Base-by-base conservation (phyloP, 1,140 invertebrate species). In the Lucilia cuprina region DNA sequence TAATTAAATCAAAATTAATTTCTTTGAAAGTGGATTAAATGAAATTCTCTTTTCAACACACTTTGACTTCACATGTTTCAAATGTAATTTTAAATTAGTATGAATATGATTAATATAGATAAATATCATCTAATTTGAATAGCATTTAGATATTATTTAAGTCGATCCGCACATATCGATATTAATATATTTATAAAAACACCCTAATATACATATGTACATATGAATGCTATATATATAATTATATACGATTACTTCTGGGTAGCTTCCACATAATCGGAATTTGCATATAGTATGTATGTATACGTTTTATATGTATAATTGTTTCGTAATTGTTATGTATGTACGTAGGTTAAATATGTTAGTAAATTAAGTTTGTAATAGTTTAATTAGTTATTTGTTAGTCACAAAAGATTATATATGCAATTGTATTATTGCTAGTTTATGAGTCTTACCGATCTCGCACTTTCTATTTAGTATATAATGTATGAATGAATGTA, bases 301-400 rank as follows among this genome's bases (percentile, higher is more conserved):
- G 12, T 41, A 8, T 41, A 10, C 25, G 25, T 30, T 41, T 8
- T 41, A 10, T 41, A 41, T 41, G 41, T 41, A 41, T 41, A 41
- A 30, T 30, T 41, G 41, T 41, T 8, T 41, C 41, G 41, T 5
- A n/a, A n/a, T 41, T 5, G 41, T 41, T 41, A 41, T 41, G 41
- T 41, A 41, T 41, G 41, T 41, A 41, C 10, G 41, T 41, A 41
- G 7, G 35, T 21, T 74, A 14, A 75, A 17, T 82, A 82, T 49
- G 78, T 60, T 34, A 78, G 83, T 77, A 77, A n/a, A 83, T 60
- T 74, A 82, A n/a, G 47, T 75, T 55, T 55, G 74, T 84, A 84
- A 21, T 84, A 74, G 70, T 82, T 84, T 34, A 55, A 60, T 60
- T 30, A 82, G 83, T 84, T 49, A 82, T 74, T 41, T 50, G 83